Evolutionary conservation across 2,113 vertebrate genomes (phyloP).

Genomic region (Gorsachius goisagi): DNA sequence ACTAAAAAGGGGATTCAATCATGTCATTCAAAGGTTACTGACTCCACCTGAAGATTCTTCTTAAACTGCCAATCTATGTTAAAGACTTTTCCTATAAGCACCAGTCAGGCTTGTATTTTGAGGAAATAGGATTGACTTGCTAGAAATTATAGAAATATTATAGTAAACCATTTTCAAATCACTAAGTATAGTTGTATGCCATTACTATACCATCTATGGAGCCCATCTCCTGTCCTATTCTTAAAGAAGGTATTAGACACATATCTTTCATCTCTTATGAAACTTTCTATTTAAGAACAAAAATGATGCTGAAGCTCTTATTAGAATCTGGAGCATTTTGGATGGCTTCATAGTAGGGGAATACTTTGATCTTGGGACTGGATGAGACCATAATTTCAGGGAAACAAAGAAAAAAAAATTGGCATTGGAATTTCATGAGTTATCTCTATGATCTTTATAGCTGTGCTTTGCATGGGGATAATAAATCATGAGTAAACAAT

Average conservation of each 20-base stretch:
- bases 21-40: background rate
- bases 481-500: slow-evolving; percentile 62
- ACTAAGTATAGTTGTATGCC: background rate
- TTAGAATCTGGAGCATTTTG: slow-evolving; percentile 29
- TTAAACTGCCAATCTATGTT: background rate
- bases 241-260: slow-evolving; percentile 8
- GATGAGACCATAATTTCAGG: slow-evolving; percentile 53
- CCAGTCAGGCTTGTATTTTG: background rate
- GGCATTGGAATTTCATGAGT: slow-evolving; percentile 23
- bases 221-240: background rate
- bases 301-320: slow-evolving; percentile 35
- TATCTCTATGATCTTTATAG: slow-evolving; percentile 44
- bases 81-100: background rate
- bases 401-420: slow-evolving; percentile 42
- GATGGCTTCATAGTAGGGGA: background rate
- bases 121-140: background rate
- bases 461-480: slow-evolving; percentile 31
- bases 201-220: background rate
- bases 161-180: slow-evolving; percentile 16
- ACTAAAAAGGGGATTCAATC: background rate
- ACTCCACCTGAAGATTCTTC: background rate
- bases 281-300: slow-evolving; percentile 41
- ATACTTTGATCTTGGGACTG: slow-evolving; percentile 19
- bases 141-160: background rate
- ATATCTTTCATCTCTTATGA: background rate